phyloP scores from a whole-genome alignment of 2,797 vertebrate genomes.

The Geotrypetes seraphini region DNA sequence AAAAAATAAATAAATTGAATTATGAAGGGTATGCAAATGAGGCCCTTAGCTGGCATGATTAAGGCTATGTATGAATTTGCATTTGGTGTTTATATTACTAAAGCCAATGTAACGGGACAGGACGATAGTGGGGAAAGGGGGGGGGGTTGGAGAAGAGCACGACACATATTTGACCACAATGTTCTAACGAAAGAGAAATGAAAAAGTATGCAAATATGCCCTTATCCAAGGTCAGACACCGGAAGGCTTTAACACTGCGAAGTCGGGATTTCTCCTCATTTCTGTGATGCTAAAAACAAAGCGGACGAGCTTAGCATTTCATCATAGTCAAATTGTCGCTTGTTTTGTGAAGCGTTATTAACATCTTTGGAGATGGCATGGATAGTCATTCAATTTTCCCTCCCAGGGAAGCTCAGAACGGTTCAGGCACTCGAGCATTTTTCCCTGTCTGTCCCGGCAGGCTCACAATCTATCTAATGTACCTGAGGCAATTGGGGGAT shows the following conservation, averaged over 20 bases:
- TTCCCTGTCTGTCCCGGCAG: too few species aligned
- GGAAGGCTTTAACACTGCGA: background rate
- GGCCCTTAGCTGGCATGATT: constrained; percentile 39
- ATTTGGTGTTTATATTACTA: constrained; percentile 36
- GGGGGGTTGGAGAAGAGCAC: constrained; percentile 16
- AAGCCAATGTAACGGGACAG: constrained; percentile 25
- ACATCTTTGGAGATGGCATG: constrained; percentile 33
- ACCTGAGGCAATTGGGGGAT: too few species aligned
- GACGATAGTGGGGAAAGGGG: constrained; percentile 1
- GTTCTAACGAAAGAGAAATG: constrained; percentile 5
- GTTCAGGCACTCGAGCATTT: too few species aligned
- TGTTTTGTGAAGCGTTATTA: constrained; percentile 28
- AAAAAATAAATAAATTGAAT: constrained; percentile 58
- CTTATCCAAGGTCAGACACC: background rate
- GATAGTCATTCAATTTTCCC: too few species aligned
- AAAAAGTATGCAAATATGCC: constrained; percentile 2
- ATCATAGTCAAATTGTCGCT: constrained; percentile 21
- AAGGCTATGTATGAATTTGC: constrained; percentile 38
- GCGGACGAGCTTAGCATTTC: background rate
- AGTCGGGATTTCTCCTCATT: background rate
- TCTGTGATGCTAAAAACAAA: too few species aligned
- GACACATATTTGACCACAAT: constrained; percentile 7
- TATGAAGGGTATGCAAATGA: constrained; percentile 61
- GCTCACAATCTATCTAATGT: too few species aligned
- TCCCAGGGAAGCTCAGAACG: too few species aligned